Percentiles rank a stretch among this genome's conserved stretches.
Conservation (phyloP, 2,797 vertebrate genomes). For the Clarias platycephalus region DNA sequence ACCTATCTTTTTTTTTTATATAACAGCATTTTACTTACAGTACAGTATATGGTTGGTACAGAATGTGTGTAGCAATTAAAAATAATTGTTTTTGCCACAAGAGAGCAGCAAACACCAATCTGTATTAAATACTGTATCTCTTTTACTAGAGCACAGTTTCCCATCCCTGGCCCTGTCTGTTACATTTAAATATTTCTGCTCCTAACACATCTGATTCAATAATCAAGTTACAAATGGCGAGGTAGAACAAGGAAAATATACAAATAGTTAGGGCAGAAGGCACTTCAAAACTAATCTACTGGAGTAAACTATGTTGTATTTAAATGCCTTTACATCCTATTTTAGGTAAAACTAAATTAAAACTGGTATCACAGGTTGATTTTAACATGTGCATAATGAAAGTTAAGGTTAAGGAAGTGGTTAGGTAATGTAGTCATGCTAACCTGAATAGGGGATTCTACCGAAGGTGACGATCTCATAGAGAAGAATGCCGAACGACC, state of each 20-base stretch:
- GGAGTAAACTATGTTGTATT: neutral
- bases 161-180: neutral
- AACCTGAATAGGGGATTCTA: constrained; percentile 94
- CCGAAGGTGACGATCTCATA: constrained; percentile 92
- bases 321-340: neutral
- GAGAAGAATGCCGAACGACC: constrained; percentile 93
- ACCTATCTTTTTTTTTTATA: neutral
- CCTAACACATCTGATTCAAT: neutral
- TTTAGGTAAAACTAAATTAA: neutral
- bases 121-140: neutral
- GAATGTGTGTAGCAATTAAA: neutral
- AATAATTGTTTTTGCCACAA: constrained; percentile 16
- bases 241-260: neutral
- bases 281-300: neutral
- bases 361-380: neutral
- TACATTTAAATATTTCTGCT: neutral
- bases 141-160: neutral
- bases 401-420: neutral
- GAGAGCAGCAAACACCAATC: constrained; percentile 36
- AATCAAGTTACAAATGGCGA: neutral
- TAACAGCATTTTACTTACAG: too few species aligned
- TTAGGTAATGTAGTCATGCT: neutral
- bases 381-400: neutral
- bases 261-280: neutral
- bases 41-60: too few species aligned